Evolutionary conservation across 2,888 invertebrate genomes (phyloP).

Genomic region (Mystacides longicornis): DNA sequence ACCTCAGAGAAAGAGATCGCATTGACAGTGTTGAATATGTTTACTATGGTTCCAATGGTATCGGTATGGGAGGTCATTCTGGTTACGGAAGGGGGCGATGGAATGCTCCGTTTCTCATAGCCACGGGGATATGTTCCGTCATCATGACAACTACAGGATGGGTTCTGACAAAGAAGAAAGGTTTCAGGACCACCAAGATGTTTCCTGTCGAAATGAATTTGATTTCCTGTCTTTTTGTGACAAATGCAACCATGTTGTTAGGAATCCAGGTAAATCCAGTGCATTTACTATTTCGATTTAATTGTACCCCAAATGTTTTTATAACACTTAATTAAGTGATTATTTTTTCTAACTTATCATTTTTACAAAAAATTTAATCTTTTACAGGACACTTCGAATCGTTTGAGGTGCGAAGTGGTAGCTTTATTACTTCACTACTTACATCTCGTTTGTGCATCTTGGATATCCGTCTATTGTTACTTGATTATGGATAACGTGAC

Average conservation of each 20-base stretch:
- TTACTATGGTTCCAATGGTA: conserved; percentile 46
- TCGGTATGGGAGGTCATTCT: conserved; percentile 41
- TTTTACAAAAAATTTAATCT: no score
- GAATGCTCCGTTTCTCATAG: conserved; percentile 9
- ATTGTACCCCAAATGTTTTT: no score
- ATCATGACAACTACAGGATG: conserved; percentile 32
- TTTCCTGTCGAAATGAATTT: conserved; percentile 54
- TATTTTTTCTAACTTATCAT: no score
- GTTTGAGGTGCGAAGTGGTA: conserved; percentile 57
- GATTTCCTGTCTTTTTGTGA: conserved; percentile 52
- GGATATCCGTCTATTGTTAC: conserved; percentile 61
- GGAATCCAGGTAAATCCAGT: conserved; percentile 58
- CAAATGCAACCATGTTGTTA: conserved; percentile 57
- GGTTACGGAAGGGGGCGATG: conserved; percentile 5
- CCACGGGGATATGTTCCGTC: conserved; percentile 27
- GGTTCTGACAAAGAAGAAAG: conserved; percentile 42
- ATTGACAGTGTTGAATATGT: conserved; percentile 68
- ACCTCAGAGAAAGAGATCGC: conserved; percentile 60
- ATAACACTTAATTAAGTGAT: no score
- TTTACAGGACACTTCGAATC: conserved; percentile 53
- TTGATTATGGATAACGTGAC: conserved; percentile 53
- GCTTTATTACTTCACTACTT: conserved; percentile 63
- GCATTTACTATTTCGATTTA: no score
- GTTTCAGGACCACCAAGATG: conserved; percentile 45
- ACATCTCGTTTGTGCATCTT: conserved; percentile 60